A percentile compares a stretch with the other conserved stretches of the same genome.
These are phyloP conservation scores for Arctopsyche grandis DNA, from an alignment of 1,140 invertebrate genomes.

Conservation along the genomic window DNA sequence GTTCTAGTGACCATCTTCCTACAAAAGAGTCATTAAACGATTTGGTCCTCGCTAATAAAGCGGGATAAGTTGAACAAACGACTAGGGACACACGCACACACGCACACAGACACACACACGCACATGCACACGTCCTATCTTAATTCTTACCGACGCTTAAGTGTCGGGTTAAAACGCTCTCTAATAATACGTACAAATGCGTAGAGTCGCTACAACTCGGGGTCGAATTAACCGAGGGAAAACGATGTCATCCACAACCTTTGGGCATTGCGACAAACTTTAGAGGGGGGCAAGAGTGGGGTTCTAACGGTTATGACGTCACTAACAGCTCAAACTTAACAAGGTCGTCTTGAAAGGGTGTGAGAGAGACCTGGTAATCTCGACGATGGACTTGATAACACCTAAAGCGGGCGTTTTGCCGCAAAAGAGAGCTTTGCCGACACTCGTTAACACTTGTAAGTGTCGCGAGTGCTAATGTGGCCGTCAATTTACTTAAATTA, in stretches of 20 bases:
- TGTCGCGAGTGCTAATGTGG: slow-evolving; percentile 2
- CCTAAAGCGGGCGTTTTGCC: background rate
- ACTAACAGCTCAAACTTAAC: slow-evolving; percentile 35
- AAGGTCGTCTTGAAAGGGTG: slow-evolving; percentile 25
- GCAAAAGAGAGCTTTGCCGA: background rate
- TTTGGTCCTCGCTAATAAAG: slow-evolving; percentile 37
- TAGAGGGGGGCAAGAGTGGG: background rate
- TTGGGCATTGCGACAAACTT: background rate
- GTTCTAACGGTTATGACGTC: slow-evolving; percentile 13
- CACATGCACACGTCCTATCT: slow-evolving; percentile 35
- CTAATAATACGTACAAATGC: slow-evolving; percentile 22
- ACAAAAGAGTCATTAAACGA: slow-evolving; percentile 23
- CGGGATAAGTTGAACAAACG: slow-evolving; percentile 33
- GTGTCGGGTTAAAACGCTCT: slow-evolving; percentile 30
- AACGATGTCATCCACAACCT: background rate
- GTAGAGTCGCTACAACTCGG: background rate
- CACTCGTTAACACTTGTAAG: slow-evolving; percentile 18
- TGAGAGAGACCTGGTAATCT: slow-evolving; percentile 17
- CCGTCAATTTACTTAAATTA: slow-evolving; percentile 12
- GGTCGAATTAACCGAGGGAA: slow-evolving; percentile 19
- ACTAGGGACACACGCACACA: no score
- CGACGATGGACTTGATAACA: slow-evolving; percentile 23
- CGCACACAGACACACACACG: no score
- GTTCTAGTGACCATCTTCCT: no score
- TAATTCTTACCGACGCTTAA: slow-evolving; percentile 24